Conservation (phyloP, 2,113 vertebrate genomes). For the Chamaetylas fuelleborni region DNA sequence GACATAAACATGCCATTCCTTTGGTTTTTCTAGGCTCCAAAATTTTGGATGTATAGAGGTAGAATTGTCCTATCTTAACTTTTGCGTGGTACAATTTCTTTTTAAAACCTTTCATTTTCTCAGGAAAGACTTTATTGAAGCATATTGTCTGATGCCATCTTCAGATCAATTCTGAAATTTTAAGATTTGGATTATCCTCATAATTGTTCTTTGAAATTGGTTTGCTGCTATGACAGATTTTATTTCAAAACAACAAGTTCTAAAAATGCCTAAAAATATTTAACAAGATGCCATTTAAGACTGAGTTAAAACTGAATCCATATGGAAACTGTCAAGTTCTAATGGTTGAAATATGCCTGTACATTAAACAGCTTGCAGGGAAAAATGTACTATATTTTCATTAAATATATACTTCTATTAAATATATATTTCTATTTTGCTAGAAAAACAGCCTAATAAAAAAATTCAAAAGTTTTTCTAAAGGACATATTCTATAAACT, state of each 20-base stretch:
- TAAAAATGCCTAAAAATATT: slow-evolving; percentile 20
- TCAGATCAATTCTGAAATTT: neutral
- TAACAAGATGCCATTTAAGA: neutral
- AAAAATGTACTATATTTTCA: neutral
- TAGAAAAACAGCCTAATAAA: neutral
- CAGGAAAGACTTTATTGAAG: neutral
- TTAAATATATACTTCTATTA: neutral
- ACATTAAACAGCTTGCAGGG: neutral
- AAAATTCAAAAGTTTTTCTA: neutral
- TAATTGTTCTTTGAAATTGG: neutral
- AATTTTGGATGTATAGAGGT: neutral
- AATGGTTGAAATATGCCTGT: neutral
- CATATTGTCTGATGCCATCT: neutral
- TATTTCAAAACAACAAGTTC: neutral
- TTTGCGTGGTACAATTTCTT: neutral
- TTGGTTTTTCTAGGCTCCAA: neutral
- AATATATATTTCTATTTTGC: neutral
- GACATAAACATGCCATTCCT: neutral
- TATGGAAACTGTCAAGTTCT: slow-evolving; percentile 6
- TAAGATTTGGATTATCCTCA: neutral
- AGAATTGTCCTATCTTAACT: neutral
- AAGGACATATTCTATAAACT: neutral
- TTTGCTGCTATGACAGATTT: neutral
- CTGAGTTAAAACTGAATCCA: slow-evolving; percentile 1
- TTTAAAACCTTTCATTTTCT: neutral